Percentiles rank a stretch among this genome's conserved stretches.
Evolutionary conservation across 2,113 vertebrate species (phyloP).

Genomic region (Gyps fulvus): DNA sequence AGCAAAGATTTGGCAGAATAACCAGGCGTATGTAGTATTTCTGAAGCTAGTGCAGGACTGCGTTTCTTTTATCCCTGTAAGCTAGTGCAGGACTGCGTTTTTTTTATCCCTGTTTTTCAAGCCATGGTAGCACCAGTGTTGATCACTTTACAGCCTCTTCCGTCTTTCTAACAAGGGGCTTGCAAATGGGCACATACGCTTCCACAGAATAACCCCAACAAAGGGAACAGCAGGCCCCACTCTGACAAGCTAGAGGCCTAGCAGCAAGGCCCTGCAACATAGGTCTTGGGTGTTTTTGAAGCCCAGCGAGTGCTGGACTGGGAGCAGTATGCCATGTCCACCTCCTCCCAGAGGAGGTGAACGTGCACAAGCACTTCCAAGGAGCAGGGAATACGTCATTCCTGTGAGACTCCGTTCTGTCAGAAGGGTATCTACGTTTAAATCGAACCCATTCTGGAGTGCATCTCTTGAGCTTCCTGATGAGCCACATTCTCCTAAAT

Average conservation of each 20-base stretch:
- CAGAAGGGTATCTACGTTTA: neutral
- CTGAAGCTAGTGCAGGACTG: neutral
- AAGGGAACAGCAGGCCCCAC: neutral
- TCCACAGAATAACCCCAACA: neutral
- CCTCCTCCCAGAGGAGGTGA: neutral
- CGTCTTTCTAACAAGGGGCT: neutral
- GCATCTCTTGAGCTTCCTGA: neutral
- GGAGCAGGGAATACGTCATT: fast-evolving
- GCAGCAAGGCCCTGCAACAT: neutral
- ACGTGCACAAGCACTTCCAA: neutral
- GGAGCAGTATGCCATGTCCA: neutral
- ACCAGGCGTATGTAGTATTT: neutral
- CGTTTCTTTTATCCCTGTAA: neutral
- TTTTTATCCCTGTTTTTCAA: neutral
- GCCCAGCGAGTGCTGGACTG: neutral
- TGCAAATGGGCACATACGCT: neutral
- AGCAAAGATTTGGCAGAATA: neutral
- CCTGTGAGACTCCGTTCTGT: neutral
- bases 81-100: neutral
- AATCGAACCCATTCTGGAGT: neutral
- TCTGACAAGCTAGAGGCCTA: neutral
- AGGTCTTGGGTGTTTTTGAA: neutral
- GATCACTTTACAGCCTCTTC: neutral
- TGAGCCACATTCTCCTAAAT: neutral
- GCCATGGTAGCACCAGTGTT: neutral